Percentiles rank a stretch among this genome's conserved stretches.
Conservation (phyloP, 2,113 vertebrate species). For the Chaetura pelagica region DNA sequence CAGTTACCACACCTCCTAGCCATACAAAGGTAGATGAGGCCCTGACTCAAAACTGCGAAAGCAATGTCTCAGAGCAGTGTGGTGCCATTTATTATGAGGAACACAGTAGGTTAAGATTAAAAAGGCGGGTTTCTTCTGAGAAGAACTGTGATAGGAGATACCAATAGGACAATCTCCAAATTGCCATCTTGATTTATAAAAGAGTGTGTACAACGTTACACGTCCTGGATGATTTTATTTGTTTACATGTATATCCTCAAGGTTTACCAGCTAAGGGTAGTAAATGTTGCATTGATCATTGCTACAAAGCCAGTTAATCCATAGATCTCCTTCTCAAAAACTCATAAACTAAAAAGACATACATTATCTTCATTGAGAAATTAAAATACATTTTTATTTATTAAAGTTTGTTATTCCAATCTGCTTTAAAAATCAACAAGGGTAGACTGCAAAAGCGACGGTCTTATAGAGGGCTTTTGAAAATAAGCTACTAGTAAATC, state of each 20-base stretch:
- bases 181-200: background rate
- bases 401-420: constrained; percentile 45
- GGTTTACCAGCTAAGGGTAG: background rate
- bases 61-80: rapidly evolving
- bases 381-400: constrained; percentile 61
- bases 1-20: background rate
- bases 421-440: constrained; percentile 12
- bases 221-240: background rate
- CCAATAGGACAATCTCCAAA: background rate
- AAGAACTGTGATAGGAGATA: background rate
- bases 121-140: background rate
- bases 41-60: background rate
- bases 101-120: background rate
- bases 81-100: background rate
- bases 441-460: constrained; percentile 4
- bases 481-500: constrained; percentile 60
- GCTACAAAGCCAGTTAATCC: constrained; percentile 23
- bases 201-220: background rate
- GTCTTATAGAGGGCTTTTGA: constrained; percentile 50
- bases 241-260: background rate
- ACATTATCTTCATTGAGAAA: constrained; percentile 49
- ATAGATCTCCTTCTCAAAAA: background rate
- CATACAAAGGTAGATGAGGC: background rate
- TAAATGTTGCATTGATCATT: constrained; percentile 3
- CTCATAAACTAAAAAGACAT: constrained; percentile 21